Percentiles rank a stretch among this genome's conserved stretches.
Conservation (phyloP, 2,113 vertebrate genomes). For the Oreochromis aureus region DNA sequence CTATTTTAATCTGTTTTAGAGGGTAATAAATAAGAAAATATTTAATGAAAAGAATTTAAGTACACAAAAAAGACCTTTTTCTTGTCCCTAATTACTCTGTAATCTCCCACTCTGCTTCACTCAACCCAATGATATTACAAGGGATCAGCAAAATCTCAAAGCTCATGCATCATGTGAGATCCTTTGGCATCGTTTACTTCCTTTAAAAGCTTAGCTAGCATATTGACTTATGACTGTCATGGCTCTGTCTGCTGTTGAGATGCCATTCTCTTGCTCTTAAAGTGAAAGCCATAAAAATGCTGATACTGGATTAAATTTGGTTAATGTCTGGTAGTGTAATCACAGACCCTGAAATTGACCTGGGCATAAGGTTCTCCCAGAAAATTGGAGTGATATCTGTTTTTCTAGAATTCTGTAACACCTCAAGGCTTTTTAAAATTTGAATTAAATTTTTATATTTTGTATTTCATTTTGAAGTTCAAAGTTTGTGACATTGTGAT, state of each 20-base stretch:
- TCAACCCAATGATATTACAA: not conserved
- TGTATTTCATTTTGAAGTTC: not conserved
- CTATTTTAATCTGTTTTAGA: not conserved
- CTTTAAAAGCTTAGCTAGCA: constrained; percentile 47
- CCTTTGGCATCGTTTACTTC: not conserved
- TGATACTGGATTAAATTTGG: constrained; percentile 40
- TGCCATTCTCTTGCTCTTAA: constrained; percentile 28
- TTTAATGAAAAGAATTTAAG: not conserved
- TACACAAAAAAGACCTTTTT: not conserved
- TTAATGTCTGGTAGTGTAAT: constrained; percentile 53
- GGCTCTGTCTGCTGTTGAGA: constrained; percentile 3
- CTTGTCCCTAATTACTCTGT: not conserved
- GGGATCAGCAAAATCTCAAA: not conserved
- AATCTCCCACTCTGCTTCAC: not conserved
- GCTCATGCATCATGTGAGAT: not conserved
- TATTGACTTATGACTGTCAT: constrained; percentile 38
- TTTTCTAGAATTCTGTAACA: not conserved
- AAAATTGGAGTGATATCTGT: not conserved
- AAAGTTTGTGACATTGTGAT: not conserved
- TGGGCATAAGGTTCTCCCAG: not conserved
- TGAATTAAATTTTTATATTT: not conserved
- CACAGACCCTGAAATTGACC: constrained; percentile 33
- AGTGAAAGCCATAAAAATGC: constrained; percentile 35
- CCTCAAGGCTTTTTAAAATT: not conserved
- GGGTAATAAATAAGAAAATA: not conserved